Percentiles rank a stretch among this genome's conserved stretches.
Evolutionary conservation across 2,113 vertebrate genomes (phyloP).

Genomic region (Cyanistes caeruleus): DNA sequence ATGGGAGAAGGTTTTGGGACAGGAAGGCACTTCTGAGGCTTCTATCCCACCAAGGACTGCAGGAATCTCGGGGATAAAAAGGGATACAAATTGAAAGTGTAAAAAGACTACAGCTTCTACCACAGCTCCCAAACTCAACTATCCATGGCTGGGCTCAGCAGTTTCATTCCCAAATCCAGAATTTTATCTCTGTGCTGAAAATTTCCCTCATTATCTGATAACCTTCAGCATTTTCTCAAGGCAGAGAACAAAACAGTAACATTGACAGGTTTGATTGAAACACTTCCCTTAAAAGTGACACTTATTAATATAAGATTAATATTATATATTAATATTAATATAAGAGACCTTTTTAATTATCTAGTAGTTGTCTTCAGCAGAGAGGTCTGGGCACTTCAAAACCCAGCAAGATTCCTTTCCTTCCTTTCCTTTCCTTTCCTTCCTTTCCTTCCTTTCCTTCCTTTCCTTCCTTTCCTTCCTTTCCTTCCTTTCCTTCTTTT

Average conservation of each 20-base stretch:
- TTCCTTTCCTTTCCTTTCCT: background rate
- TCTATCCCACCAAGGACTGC: background rate
- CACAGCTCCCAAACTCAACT: fast-evolving
- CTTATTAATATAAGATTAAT: too few species aligned
- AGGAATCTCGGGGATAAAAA: background rate
- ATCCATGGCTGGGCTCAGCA: fast-evolving
- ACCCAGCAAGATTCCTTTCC: background rate
- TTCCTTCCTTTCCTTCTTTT: fast-evolving
- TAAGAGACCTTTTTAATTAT: background rate
- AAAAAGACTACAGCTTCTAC: background rate
- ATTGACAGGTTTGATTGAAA: background rate
- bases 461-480: fast-evolving
- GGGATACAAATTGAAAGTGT: background rate
- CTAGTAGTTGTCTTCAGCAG: background rate
- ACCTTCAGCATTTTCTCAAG: background rate
- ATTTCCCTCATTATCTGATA: background rate
- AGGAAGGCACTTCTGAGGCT: background rate
- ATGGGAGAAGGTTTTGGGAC: background rate
- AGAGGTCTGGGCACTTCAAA: background rate
- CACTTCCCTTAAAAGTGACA: background rate
- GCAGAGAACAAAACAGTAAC: background rate
- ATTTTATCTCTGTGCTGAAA: background rate
- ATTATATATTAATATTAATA: too few species aligned
- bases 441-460: too few species aligned
- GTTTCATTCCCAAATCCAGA: background rate